These are phyloP conservation scores for Coptodon rendalli DNA, from an alignment of 2,113 vertebrate genomes.

Conservation along the genomic window DNA sequence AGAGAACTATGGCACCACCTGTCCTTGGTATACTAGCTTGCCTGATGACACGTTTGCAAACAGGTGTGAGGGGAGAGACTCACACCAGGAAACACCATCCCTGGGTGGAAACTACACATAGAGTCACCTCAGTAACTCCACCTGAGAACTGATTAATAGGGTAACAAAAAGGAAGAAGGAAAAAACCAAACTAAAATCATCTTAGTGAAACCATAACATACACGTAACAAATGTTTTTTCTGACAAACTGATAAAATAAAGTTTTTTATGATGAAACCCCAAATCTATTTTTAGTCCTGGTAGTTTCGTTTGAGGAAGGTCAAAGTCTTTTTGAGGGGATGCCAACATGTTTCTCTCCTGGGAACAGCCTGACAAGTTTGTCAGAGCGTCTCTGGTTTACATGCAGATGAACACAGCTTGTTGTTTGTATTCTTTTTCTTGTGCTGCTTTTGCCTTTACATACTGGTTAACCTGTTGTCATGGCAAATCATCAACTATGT, in stretches of 20 bases:
- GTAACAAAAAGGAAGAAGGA: fast-evolving
- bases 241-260: neutral
- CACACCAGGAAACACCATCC: neutral
- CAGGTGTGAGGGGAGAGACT: neutral
- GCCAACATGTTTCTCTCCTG: neutral
- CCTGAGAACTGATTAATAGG: neutral
- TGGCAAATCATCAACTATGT: neutral
- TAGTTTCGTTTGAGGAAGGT: fast-evolving
- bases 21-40: neutral
- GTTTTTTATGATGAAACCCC: neutral
- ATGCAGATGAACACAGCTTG: neutral
- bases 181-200: neutral
- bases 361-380: neutral
- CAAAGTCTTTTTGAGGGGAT: neutral
- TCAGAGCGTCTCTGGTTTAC: neutral
- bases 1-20: neutral
- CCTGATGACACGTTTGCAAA: neutral
- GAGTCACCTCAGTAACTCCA: neutral
- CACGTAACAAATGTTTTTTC: neutral
- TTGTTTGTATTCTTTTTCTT: neutral
- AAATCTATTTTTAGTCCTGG: neutral
- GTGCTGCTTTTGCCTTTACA: neutral
- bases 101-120: neutral
- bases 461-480: neutral
- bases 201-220: neutral